Evolutionary conservation across 2,797 vertebrate species (phyloP), one percentile per base, ranked within the genome.

Genomic region (Hypotaenidia okinawae): DNA sequence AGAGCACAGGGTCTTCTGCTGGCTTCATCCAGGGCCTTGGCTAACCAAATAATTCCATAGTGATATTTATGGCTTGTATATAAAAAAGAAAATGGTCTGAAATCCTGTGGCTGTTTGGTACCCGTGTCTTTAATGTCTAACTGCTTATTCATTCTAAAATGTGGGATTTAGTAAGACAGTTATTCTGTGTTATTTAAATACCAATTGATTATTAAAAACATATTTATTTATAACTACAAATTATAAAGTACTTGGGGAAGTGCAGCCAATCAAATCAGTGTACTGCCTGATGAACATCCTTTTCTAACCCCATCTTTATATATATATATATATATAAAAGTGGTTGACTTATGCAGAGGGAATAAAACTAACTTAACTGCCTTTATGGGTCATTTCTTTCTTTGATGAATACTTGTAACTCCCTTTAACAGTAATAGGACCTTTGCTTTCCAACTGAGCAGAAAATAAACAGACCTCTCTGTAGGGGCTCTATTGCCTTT

Each of bases 131-230:
- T 95, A 96, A 94, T 68, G 67, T 95, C 91, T 92, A 74, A 93
- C 94, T 96, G 17, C 87, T 90, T 96, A 89, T 96, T 93, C 81
- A 92, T 96, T 92, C 93, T 88, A 84, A 83, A 97, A 75, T 85
- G 58, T 80, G 70, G 86, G 59, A 82, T 97, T 97, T 97, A 97
- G 97, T 97, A 94, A 95, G 88, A 94, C 96, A 92, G 82, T 94
- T 96, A 92, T 84, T 97, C 89, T 94, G 93, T 97, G 96, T 94
- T 94, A 95, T 95, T 96, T 96, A 97, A 96, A 97, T 97, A 91
- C 84, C 92, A 93, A 97, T 97, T 97, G 94, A 95, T 96, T 96
- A 96, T 97, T 97, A 94, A 94, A 94, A 97, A 54, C 62, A 68
- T 87, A 90, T 94, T 95, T 95, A 95, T 97, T 96, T 97, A 87